These are phyloP conservation scores for Leucophenga montana DNA, from an alignment of 2,888 invertebrate genomes.

Conservation along the genomic window DNA sequence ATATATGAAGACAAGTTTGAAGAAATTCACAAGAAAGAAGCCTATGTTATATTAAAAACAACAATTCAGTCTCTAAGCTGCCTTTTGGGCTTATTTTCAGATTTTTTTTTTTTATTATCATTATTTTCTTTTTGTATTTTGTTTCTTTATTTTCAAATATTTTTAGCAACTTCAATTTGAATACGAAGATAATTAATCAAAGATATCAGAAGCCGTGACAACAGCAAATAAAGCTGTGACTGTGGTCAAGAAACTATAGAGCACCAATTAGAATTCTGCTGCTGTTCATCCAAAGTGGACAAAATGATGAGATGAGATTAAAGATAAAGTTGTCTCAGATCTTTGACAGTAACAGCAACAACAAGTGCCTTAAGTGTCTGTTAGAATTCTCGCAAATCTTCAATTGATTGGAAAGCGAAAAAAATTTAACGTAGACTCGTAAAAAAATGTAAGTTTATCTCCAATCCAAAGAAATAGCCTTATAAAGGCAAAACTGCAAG, in stretches of 20 bases:
- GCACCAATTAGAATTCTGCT: slow-evolving; percentile 50
- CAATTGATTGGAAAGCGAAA: neutral
- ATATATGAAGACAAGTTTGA: neutral
- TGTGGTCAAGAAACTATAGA: slow-evolving; percentile 64
- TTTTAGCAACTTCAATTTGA: slow-evolving; percentile 53
- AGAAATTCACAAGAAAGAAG: neutral
- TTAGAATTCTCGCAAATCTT: neutral
- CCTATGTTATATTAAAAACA: too few relatives aligned
- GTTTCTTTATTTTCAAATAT: neutral
- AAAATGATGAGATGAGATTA: neutral
- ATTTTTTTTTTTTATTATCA: neutral
- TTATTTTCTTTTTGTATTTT: too few relatives aligned
- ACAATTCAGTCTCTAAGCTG: neutral
- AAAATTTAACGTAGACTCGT: neutral
- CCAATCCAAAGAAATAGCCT: too few relatives aligned
- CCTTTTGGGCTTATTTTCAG: neutral
- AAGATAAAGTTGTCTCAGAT: slow-evolving; percentile 9
- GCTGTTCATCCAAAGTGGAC: slow-evolving; percentile 35
- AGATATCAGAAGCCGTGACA: slow-evolving; percentile 29
- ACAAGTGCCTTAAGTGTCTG: neutral
- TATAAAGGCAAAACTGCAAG: too few relatives aligned
- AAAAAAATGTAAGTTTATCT: neutral
- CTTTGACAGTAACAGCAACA: neutral
- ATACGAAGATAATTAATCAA: slow-evolving; percentile 64
- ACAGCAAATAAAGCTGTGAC: neutral